These are phyloP conservation scores for Crotalus horridus DNA, from an alignment of 2,113 vertebrate species.

Conservation along the genomic window DNA sequence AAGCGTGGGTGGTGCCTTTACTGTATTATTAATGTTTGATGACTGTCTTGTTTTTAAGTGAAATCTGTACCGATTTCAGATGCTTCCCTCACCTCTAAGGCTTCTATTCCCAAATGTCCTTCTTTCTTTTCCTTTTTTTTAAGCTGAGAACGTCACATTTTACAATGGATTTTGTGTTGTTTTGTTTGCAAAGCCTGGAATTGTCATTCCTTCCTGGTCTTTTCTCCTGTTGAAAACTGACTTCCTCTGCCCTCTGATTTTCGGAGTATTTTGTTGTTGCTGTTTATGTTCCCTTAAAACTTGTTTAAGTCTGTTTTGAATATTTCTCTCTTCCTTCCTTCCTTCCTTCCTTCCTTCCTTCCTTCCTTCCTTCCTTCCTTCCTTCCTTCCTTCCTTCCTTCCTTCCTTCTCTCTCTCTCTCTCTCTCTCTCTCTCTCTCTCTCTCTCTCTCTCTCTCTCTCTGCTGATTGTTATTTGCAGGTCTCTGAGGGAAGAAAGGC, in stretches of 20 bases:
- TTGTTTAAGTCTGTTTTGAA: background rate
- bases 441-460: background rate
- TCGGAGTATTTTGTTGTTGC: background rate
- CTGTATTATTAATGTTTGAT: slow-evolving; percentile 75
- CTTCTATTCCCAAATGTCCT: slow-evolving; percentile 10
- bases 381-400: background rate
- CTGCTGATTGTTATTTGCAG: slow-evolving; percentile 49
- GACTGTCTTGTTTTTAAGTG: slow-evolving; percentile 74
- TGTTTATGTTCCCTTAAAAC: slow-evolving; percentile 30
- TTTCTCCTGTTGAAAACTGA: slow-evolving; percentile 28
- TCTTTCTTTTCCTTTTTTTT: slow-evolving; percentile 4
- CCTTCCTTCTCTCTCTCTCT: no score
- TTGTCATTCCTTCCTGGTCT: slow-evolving; percentile 11
- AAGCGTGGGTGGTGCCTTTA: slow-evolving; percentile 81
- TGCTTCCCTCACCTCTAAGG: slow-evolving; percentile 58
- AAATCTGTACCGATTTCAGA: slow-evolving; percentile 61
- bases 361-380: no score
- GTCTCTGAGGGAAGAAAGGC: slow-evolving; percentile 24
- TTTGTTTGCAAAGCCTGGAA: slow-evolving; percentile 48
- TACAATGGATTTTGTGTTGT: slow-evolving; percentile 39
- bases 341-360: background rate
- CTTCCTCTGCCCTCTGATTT: background rate
- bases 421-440: background rate
- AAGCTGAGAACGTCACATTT: slow-evolving; percentile 30
- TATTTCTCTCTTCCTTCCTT: background rate